Conservation (phyloP, 1,140 invertebrate genomes). For the Drusus annulatus region DNA sequence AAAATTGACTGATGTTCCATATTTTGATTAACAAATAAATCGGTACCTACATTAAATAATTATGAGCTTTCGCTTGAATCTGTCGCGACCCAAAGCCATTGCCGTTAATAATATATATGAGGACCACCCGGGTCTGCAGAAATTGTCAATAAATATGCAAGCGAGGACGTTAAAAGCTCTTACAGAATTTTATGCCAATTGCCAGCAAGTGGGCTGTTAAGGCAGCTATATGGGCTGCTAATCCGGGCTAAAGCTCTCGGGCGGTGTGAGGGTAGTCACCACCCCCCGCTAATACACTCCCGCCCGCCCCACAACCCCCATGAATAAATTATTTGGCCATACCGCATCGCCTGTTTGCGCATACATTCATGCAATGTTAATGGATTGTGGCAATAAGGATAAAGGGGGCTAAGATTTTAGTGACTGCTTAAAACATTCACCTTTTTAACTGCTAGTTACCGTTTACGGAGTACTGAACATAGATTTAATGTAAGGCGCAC, state of each 20-base stretch:
- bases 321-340: slow-evolving; percentile 58
- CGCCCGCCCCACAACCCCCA: slow-evolving; percentile 39
- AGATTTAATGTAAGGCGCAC: slow-evolving; percentile 9
- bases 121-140: slow-evolving; percentile 7
- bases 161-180: slow-evolving; percentile 43
- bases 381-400: slow-evolving; percentile 57
- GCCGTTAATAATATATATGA: background rate
- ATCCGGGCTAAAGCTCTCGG: slow-evolving; percentile 56
- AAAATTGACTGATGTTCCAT: too few species aligned
- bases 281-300: slow-evolving; percentile 16
- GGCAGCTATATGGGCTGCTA: slow-evolving; percentile 46
- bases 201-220: slow-evolving; percentile 50
- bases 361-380: slow-evolving; percentile 58
- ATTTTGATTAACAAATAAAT: too few species aligned
- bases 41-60: too few species aligned
- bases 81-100: background rate
- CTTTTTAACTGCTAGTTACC: slow-evolving; percentile 34
- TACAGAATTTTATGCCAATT: slow-evolving; percentile 50
- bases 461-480: slow-evolving; percentile 5
- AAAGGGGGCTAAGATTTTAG: slow-evolving; percentile 38
- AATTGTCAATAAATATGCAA: slow-evolving; percentile 39
- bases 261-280: slow-evolving; percentile 45
- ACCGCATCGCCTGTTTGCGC: slow-evolving; percentile 57
- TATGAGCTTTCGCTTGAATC: background rate
- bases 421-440: slow-evolving; percentile 38